Evolutionary conservation across 2,113 vertebrate genomes (phyloP), one percentile per base, ranked within the genome.

Genomic region (Brachypteracias leptosomus): DNA sequence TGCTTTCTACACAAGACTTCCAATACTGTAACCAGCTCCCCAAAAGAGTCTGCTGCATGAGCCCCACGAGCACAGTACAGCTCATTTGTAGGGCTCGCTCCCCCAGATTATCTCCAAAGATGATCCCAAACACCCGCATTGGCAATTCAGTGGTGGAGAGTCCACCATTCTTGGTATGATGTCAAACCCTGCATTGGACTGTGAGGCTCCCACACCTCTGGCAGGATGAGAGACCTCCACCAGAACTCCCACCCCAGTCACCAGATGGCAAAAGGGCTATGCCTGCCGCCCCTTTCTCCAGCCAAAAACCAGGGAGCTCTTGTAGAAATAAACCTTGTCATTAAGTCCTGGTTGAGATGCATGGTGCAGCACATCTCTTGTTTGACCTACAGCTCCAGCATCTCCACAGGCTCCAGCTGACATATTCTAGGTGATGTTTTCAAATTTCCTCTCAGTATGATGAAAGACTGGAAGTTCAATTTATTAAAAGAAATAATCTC

Each of bases 61-160:
- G 13, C 3, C 18, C 46, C 49, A 20, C 1, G 4, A 20, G 31
- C 36, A 40, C 1, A 12, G n/a, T 9, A 12, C 1, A 0, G 17
- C 2, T 1, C 1, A 2, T 73, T 38, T 54, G 13, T 0, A 0
- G 74, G 55, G 21, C 51, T 89, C 4, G 0, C 55, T 70, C 21
- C 35, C 46, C 65, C 78, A 75, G 13, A 55, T 66, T 21, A 36
- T 35, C 36, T 44, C 35, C 71, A 47, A 63, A 82, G 28, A 16
- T 19, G 28, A 72, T 44, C 62, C 57, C 5, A 11, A 55, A 63
- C 62, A 59, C 4, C 31, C 6, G 2, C 5, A 1, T 7, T 31
- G 33, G 33, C 38, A 55, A 40, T 35, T 62, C 52, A n/a, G 55
- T 0, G 1, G 7, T 16, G 25, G 16, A 25, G 7, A 51, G 21